Percentiles rank a stretch among this genome's conserved stretches.
Evolutionary conservation across 2,113 vertebrate genomes (phyloP).

Genomic region (Cyrtonyx montezumae): DNA sequence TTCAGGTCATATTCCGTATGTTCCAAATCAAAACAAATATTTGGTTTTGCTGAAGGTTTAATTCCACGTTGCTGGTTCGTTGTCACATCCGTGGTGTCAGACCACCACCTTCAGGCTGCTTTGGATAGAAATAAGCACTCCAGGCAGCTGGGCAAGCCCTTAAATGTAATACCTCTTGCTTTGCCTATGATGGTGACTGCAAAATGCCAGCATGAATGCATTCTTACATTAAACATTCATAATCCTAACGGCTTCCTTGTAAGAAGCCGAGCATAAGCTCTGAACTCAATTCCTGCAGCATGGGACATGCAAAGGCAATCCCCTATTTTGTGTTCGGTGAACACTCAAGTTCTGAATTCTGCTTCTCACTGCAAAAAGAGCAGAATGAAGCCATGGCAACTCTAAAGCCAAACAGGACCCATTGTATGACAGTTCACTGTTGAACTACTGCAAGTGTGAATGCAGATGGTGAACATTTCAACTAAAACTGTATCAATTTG

Average conservation of each 20-base stretch:
- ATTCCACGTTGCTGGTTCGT: background rate
- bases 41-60: background rate
- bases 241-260: background rate
- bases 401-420: background rate
- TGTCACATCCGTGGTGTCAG: background rate
- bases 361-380: background rate
- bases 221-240: background rate
- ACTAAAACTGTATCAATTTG: background rate
- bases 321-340: background rate
- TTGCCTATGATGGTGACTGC: background rate
- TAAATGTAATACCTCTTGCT: background rate
- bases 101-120: constrained; percentile 23
- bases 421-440: background rate
- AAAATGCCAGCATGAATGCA: background rate
- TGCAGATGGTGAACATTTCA: background rate
- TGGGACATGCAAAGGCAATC: background rate
- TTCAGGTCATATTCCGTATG: background rate
- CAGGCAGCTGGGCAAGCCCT: background rate
- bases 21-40: background rate
- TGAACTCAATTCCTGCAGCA: background rate
- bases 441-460: background rate
- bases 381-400: background rate
- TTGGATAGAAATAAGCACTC: background rate
- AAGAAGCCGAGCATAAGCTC: background rate
- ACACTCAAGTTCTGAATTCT: background rate